These are phyloP conservation scores for Rallus limicola DNA, from an alignment of 2,113 vertebrate genomes.

Conservation along the genomic window DNA sequence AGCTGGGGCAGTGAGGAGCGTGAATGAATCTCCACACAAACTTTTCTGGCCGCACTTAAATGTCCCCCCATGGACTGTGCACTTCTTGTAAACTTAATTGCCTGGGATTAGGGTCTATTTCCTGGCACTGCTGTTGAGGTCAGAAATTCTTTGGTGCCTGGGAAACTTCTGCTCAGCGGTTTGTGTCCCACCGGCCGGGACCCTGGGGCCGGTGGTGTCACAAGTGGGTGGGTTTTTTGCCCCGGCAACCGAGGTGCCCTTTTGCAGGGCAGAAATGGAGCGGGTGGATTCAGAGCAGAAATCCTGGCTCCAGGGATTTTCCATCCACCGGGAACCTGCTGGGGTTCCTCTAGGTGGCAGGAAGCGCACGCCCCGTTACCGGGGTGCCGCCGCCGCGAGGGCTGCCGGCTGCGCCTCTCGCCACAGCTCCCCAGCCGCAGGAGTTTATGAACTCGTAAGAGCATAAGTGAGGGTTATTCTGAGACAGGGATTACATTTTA, in stretches of 20 bases:
- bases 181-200: accelerated
- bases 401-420: not conserved
- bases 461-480: not conserved
- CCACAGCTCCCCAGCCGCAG: not conserved
- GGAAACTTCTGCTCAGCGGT: not conserved
- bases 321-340: not conserved
- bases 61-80: not conserved
- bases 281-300: not conserved
- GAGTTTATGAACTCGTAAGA: not conserved
- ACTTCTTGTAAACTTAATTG: constrained; percentile 67
- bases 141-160: not conserved
- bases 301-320: not conserved
- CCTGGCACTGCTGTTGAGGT: not conserved
- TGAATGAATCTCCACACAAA: not conserved
- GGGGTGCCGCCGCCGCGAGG: accelerated
- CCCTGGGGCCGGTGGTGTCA: not conserved
- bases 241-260: not conserved
- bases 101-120: constrained; percentile 50
- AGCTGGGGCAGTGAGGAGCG: not conserved
- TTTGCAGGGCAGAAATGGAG: not conserved
- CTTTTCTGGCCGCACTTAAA: not conserved
- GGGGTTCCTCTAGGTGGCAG: constrained; percentile 65
- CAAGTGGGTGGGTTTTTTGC: accelerated
- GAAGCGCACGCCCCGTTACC: not conserved
- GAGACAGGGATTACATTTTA: not conserved